These are phyloP conservation scores for Microplitis deprimator DNA, from an alignment of 2,888 invertebrate genomes.

Conservation along the genomic window DNA sequence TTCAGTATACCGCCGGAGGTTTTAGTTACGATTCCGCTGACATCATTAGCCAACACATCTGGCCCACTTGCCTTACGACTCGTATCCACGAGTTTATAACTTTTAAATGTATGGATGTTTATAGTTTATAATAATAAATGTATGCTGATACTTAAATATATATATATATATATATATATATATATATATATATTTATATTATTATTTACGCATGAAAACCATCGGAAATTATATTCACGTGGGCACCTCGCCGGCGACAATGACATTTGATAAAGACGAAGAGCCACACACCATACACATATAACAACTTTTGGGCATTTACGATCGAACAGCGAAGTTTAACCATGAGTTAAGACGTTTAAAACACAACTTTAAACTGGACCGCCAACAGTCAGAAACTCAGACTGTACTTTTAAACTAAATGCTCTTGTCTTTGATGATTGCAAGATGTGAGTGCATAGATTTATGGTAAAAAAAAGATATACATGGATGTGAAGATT, in stretches of 20 bases:
- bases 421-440: conserved; percentile 33
- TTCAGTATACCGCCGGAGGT: conserved; percentile 53
- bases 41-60: conserved; percentile 72
- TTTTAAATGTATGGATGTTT: neutral
- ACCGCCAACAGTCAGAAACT: conserved; percentile 31
- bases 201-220: neutral
- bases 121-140: neutral
- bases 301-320: neutral
- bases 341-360: neutral
- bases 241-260: neutral
- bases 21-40: conserved; percentile 71
- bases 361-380: conserved; percentile 11
- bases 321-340: conserved; percentile 9
- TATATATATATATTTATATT: neutral
- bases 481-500: neutral
- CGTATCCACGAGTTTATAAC: neutral
- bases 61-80: conserved; percentile 57
- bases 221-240: neutral
- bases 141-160: neutral
- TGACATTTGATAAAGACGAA: neutral
- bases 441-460: conserved; percentile 10
- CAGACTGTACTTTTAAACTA: neutral
- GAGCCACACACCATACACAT: neutral
- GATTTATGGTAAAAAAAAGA: neutral
- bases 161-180: neutral